Percentiles rank a stretch among this genome's conserved stretches.
These are phyloP conservation scores for Ursus arctos DNA, from an alignment of 2,113 vertebrate species.

Conservation along the genomic window DNA sequence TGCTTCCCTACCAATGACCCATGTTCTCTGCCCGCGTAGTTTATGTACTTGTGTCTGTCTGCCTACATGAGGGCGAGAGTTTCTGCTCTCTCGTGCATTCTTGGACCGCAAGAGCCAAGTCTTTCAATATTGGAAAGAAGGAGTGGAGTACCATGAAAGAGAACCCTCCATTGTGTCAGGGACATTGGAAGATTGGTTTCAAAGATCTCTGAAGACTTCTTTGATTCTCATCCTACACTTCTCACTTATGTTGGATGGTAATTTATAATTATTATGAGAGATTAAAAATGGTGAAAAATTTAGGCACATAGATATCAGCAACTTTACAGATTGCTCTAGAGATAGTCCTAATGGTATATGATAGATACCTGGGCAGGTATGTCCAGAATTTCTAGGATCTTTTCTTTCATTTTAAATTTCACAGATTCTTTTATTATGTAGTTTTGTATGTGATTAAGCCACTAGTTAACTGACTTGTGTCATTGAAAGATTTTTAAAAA, in stretches of 20 bases:
- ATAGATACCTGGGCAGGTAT: background rate
- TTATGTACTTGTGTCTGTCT: too few relatives aligned
- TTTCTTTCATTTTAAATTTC: background rate
- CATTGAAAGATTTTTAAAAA: background rate
- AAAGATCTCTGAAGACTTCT: background rate
- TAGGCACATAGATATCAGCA: background rate
- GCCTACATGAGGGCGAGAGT: rapidly evolving
- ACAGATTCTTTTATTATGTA: background rate
- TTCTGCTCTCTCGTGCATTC: background rate
- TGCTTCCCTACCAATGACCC: rapidly evolving
- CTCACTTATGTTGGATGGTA: background rate
- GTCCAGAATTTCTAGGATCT: background rate
- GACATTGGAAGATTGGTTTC: background rate
- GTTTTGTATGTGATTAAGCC: background rate
- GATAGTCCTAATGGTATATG: rapidly evolving
- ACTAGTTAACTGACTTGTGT: background rate
- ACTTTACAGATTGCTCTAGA: background rate
- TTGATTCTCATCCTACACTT: background rate
- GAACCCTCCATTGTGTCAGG: rapidly evolving
- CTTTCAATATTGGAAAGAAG: background rate
- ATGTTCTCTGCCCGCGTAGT: background rate
- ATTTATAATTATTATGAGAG: background rate
- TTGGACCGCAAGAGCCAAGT: background rate
- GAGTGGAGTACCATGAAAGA: background rate
- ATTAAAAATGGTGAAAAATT: background rate